Evolutionary conservation across 2,113 vertebrate genomes (phyloP).

Genomic region (Chrysochloris asiatica): DNA sequence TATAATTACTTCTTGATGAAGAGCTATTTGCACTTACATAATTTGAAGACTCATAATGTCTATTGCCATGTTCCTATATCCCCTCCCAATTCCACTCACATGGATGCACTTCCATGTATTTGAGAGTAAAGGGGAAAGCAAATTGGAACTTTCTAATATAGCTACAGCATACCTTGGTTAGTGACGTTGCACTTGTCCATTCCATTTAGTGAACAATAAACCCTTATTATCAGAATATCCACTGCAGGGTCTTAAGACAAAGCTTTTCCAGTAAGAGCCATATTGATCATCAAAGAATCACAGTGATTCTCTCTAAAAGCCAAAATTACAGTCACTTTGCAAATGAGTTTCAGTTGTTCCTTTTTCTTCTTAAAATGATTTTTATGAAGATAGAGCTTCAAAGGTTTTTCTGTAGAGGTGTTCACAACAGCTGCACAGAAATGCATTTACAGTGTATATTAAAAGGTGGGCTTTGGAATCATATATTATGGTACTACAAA

Average conservation of each 20-base stretch:
- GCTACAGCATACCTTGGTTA: constrained; percentile 73
- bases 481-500: constrained; percentile 34
- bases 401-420: constrained; percentile 70
- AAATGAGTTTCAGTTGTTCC: constrained; percentile 75
- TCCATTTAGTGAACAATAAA: constrained; percentile 83
- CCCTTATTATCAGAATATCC: constrained; percentile 82
- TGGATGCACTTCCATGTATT: constrained; percentile 72
- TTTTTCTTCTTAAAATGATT: constrained; percentile 46
- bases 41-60: constrained; percentile 75
- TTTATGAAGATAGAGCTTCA: constrained; percentile 27
- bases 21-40: constrained; percentile 80
- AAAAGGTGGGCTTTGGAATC: constrained; percentile 47
- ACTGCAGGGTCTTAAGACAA: constrained; percentile 84
- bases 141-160: constrained; percentile 82
- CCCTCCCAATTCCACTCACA: constrained; percentile 69
- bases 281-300: constrained; percentile 78
- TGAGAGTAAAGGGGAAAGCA: constrained; percentile 70
- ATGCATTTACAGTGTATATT: constrained; percentile 31
- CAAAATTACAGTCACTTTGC: constrained; percentile 78
- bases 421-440: constrained; percentile 45
- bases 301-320: constrained; percentile 61
- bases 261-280: constrained; percentile 82
- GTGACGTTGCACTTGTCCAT: constrained; percentile 82
- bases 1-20: constrained; percentile 80
- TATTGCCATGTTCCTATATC: constrained; percentile 63